A percentile compares a stretch with the other conserved stretches of the same genome.
These are phyloP conservation scores for Podarcis lilfordi DNA, from an alignment of 2,797 vertebrate species.

Conservation along the genomic window DNA sequence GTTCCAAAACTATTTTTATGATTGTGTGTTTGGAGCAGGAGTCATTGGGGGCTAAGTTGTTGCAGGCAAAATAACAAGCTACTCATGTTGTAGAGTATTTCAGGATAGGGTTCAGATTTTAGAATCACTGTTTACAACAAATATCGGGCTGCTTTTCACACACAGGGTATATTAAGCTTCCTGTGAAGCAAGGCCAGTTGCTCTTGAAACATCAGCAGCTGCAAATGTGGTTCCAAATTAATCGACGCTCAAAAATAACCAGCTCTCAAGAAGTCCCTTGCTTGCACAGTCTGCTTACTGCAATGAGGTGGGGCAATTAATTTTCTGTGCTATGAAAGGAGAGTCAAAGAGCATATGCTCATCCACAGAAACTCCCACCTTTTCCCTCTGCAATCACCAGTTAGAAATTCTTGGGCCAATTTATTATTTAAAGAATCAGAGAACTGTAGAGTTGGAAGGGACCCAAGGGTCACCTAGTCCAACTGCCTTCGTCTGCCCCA, in stretches of 20 bases:
- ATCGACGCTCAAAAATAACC: background rate
- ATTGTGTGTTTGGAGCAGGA: background rate
- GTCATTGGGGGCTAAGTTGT: background rate
- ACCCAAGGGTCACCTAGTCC: too few species aligned
- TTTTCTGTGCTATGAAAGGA: background rate
- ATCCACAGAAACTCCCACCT: background rate
- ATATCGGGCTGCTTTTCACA: background rate
- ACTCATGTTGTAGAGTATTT: background rate
- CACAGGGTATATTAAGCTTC: background rate
- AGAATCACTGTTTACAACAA: background rate
- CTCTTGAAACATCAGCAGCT: background rate
- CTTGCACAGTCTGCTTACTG: background rate
- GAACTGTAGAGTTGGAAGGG: too few species aligned
- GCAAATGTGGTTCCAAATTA: background rate
- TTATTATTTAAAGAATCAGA: background rate
- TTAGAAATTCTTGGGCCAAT: background rate
- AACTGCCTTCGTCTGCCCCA: too few species aligned
- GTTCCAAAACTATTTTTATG: background rate
- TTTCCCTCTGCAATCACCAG: background rate
- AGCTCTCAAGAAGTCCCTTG: background rate
- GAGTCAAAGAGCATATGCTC: background rate
- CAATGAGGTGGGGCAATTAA: background rate
- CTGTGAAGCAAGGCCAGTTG: too few species aligned
- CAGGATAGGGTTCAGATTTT: background rate
- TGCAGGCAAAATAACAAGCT: background rate